Evolutionary conservation across 2,113 vertebrate species (phyloP).

Genomic region (Enhydra lutris): DNA sequence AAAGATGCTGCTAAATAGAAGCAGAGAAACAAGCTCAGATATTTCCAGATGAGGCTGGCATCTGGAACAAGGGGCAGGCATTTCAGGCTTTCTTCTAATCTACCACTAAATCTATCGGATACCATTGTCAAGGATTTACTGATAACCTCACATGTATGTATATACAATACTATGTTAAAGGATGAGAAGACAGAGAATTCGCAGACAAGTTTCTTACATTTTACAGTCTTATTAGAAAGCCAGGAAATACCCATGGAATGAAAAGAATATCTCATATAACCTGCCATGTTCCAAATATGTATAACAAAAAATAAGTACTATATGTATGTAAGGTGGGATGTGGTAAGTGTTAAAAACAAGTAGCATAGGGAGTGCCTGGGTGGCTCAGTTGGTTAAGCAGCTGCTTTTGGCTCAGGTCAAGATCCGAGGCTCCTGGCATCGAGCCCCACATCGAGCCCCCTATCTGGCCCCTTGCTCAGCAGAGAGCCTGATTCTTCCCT

Average conservation of each 20-base stretch:
- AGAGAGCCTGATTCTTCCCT: not conserved
- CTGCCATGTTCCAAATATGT: not conserved
- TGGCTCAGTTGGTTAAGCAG: not conserved
- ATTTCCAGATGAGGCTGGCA: not conserved
- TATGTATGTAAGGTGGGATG: not conserved
- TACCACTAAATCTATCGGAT: not conserved
- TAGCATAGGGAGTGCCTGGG: not conserved
- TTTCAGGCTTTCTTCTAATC: not conserved
- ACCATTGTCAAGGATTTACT: not conserved
- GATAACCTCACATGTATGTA: not conserved
- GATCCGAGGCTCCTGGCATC: not conserved
- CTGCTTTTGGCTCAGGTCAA: not conserved
- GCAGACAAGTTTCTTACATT: not conserved
- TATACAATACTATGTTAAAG: not conserved
- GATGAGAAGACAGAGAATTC: not conserved
- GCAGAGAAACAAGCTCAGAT: not conserved
- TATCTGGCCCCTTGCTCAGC: not conserved
- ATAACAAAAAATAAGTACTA: not conserved
- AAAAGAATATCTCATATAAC: not conserved
- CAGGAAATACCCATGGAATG: not conserved
- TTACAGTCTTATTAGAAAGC: not conserved
- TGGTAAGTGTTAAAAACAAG: not conserved
- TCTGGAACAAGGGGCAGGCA: not conserved
- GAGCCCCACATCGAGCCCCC: no score
- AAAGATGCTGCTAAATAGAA: conserved; percentile 7